Evolutionary conservation across 2,888 invertebrate species (phyloP), one percentile per base, ranked within the genome.

Genomic region (Euproctis similis): DNA sequence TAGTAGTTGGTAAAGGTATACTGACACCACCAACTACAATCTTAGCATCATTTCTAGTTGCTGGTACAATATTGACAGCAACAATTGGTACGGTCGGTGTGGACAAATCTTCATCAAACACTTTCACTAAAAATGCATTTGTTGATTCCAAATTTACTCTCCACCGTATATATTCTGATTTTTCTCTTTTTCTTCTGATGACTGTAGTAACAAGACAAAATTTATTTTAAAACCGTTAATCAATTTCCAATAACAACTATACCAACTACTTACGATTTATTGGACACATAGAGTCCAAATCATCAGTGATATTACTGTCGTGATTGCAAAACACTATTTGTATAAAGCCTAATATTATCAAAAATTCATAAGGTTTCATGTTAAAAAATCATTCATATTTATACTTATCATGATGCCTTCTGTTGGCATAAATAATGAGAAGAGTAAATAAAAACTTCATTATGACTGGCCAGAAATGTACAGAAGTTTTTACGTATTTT

Each of bases 51-150:
- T 43, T 42, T 34, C 58, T 63, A 8, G 61, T 59, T 8, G 43
- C 19, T 2, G 70, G 59, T 31, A 64, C 58, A 40, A 82, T 76
- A 36, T 81, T 78, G 8, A 81, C 53, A 26, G 75, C 81, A 20
- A 68, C 51, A 12, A 81, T 42, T 42, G 59, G 53, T 24, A 63
- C 62, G 7, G 54, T 32, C 7, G 59, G 29, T 17, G 68, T 59
- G 25, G 67, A 42, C 20, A 68, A 21, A 14, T 76, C 77, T 17
- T 84, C 84, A 36, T 84, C 84, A 32, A 80, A 66, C 37, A 84
- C 71, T 56, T 82, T 75, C n/a, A 84, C 78, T 37, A 84, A 54
- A 36, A 84, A 84, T 40, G 80, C 74, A 31, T 59, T 59, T 23
- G 74, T 65, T 1, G 67, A 61, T 28, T 63, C 66, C 39, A 52